These are phyloP conservation scores for Drosophila longiperda DNA, from an alignment of 2,888 invertebrate genomes.

Conservation along the genomic window DNA sequence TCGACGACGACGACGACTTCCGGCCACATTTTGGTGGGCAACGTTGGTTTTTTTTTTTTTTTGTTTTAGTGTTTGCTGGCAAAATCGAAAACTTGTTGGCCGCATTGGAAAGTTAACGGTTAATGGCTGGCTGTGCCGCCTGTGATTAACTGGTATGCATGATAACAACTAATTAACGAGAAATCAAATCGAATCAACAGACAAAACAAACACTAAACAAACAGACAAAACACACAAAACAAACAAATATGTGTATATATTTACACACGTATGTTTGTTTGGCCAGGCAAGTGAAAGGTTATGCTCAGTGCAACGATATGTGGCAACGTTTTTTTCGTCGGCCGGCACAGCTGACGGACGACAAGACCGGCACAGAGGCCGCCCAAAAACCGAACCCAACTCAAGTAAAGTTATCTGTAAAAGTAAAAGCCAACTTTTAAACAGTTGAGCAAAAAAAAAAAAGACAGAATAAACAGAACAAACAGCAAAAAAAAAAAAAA, in stretches of 20 bases:
- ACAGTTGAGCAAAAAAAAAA: conserved; percentile 3
- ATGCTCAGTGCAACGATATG: conserved; percentile 19
- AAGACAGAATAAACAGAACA: not conserved
- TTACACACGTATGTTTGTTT: conserved; percentile 1
- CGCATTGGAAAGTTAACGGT: conserved; percentile 69
- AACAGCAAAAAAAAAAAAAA: conserved; percentile 8
- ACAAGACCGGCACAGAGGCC: conserved; percentile 40
- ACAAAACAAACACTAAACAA: conserved; percentile 11
- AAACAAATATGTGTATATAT: conserved; percentile 14
- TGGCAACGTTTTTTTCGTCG: conserved; percentile 6
- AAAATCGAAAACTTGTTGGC: conserved; percentile 61
- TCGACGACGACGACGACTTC: conserved; percentile 33
- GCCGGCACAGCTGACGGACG: conserved; percentile 22
- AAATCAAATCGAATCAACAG: conserved; percentile 66
- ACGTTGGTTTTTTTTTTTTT: not conserved
- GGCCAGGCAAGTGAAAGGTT: conserved; percentile 59
- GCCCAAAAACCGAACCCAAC: conserved; percentile 10
- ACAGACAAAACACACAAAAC: conserved; percentile 20
- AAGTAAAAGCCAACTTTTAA: conserved; percentile 49
- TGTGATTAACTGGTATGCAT: conserved; percentile 61
- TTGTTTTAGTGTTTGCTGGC: conserved; percentile 1
- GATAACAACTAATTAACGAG: conserved; percentile 75
- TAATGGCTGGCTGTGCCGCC: conserved; percentile 44
- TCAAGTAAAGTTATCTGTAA: conserved; percentile 21
- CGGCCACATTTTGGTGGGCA: conserved; percentile 17